These are phyloP conservation scores for Liolophura sinensis DNA, from an alignment of 1,140 invertebrate genomes.

Conservation along the genomic window DNA sequence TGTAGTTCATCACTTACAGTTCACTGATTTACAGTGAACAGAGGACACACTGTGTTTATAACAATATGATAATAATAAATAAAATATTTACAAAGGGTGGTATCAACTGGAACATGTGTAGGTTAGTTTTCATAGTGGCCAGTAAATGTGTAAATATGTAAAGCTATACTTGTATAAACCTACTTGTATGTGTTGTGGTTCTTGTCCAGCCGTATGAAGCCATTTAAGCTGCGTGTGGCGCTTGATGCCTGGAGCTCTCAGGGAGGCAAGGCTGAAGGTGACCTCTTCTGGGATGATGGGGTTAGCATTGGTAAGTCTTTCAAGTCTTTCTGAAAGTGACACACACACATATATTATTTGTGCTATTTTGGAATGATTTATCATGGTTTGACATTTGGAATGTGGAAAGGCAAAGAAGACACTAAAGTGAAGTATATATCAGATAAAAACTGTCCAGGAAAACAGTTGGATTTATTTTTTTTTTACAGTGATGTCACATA, in stretches of 20 bases:
- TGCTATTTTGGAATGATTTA: too few relatives aligned
- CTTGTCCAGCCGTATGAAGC: conserved; percentile 40
- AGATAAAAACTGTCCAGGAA: too few relatives aligned
- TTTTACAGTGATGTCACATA: too few relatives aligned
- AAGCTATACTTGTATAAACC: background rate
- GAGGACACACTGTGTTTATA: background rate
- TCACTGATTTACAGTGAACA: background rate
- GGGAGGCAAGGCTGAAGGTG: conserved; percentile 28
- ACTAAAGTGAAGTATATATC: too few relatives aligned
- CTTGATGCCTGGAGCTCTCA: conserved; percentile 22
- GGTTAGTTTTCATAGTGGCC: background rate
- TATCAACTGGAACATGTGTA: background rate
- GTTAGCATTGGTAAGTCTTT: conserved; percentile 33
- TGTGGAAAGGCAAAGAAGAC: too few relatives aligned
- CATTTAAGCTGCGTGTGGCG: conserved; percentile 35
- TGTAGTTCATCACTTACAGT: background rate
- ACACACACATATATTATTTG: too few relatives aligned
- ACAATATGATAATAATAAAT: too few relatives aligned
- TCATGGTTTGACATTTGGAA: too few relatives aligned
- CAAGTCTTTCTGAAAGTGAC: too few relatives aligned
- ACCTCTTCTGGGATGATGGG: conserved; percentile 53
- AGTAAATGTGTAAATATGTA: background rate
- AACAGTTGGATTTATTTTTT: too few relatives aligned
- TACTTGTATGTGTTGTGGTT: background rate
- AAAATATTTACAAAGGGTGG: too few relatives aligned